A percentile compares a stretch with the other conserved stretches of the same genome.
These are phyloP conservation scores for Limenitis camilla DNA, from an alignment of 2,888 invertebrate species.

Conservation along the genomic window DNA sequence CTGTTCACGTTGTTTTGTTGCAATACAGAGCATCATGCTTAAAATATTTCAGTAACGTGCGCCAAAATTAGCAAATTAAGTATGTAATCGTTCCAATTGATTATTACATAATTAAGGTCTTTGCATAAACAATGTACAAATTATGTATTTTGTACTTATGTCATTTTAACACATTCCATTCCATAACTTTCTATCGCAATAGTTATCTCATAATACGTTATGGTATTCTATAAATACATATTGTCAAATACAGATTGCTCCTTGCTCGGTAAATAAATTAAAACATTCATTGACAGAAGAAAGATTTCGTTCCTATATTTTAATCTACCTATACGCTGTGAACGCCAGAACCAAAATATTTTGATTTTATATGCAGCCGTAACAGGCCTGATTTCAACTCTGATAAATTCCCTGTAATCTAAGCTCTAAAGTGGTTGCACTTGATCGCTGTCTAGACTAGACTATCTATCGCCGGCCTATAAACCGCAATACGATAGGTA, in stretches of 20 bases:
- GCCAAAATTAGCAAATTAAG: neutral
- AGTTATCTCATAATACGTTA: too few species aligned
- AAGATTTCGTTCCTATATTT: neutral
- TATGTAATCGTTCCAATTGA: neutral
- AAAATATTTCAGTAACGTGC: neutral
- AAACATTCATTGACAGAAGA: neutral
- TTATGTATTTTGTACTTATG: too few species aligned
- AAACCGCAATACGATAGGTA: slow-evolving; percentile 49
- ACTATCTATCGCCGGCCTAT: slow-evolving; percentile 38
- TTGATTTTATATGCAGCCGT: slow-evolving; percentile 16
- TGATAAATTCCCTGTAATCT: slow-evolving; percentile 48
- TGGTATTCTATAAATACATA: neutral
- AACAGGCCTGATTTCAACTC: slow-evolving; percentile 25
- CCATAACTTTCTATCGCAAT: too few species aligned
- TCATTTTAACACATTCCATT: too few species aligned
- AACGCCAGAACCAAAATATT: slow-evolving; percentile 16
- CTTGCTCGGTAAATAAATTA: neutral
- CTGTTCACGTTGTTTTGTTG: slow-evolving; percentile 3
- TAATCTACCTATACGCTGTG: slow-evolving; percentile 7
- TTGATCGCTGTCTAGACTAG: slow-evolving; percentile 49
- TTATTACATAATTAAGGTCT: neutral
- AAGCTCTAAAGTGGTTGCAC: slow-evolving; percentile 41
- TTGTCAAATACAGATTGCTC: neutral
- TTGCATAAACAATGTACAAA: neutral
- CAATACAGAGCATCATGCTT: neutral